These are phyloP conservation scores for Margaritifera margaritifera DNA, from an alignment of 2,888 invertebrate species.

Conservation along the genomic window DNA sequence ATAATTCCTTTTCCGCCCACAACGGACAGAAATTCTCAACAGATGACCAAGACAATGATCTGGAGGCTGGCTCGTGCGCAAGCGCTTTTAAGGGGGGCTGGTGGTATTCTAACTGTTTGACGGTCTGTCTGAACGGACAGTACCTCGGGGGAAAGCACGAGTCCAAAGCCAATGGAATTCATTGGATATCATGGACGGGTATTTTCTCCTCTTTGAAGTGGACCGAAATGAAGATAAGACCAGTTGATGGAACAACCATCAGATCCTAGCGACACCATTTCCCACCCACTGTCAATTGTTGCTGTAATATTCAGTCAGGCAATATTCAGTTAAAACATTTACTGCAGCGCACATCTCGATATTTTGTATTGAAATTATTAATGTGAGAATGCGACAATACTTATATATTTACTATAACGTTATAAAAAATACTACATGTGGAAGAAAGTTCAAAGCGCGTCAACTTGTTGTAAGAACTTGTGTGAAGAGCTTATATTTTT, in stretches of 20 bases:
- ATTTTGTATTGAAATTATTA: too few species aligned
- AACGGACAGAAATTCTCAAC: constrained; percentile 35
- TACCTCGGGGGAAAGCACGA: constrained; percentile 33
- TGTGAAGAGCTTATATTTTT: too few species aligned
- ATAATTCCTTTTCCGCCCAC: constrained; percentile 32
- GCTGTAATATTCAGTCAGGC: too few species aligned
- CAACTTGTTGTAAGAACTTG: too few species aligned
- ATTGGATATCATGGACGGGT: constrained; percentile 36
- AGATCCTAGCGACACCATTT: too few species aligned
- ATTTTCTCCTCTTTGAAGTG: constrained; percentile 35
- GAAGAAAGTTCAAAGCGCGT: too few species aligned
- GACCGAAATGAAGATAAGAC: constrained; percentile 33
- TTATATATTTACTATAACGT: too few species aligned
- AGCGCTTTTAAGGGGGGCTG: constrained; percentile 32
- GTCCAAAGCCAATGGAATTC: constrained; percentile 30
- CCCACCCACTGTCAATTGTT: too few species aligned
- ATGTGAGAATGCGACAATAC: too few species aligned
- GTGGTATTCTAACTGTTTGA: constrained; percentile 40
- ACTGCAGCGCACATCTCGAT: too few species aligned
- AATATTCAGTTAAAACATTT: too few species aligned
- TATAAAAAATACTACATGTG: too few species aligned
- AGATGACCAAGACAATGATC: constrained; percentile 35
- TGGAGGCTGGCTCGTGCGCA: constrained; percentile 24
- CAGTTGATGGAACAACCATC: background rate
- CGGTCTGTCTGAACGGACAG: constrained; percentile 32